phyloP scores from a whole-genome alignment of 1,140 invertebrate genomes.

The Triops cancriformis region DNA sequence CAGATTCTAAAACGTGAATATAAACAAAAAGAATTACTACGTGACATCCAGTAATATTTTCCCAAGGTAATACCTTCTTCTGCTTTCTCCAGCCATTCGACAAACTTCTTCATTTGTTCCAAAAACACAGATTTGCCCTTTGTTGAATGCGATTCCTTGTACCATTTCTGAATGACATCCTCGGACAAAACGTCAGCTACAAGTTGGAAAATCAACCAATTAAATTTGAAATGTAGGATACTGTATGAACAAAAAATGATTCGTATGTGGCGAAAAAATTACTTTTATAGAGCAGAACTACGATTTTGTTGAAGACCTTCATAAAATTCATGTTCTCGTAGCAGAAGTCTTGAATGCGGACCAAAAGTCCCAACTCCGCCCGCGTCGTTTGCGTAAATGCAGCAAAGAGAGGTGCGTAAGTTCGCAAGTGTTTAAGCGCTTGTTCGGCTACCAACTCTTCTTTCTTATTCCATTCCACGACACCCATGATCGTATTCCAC shows the following conservation, averaged over 20 bases:
- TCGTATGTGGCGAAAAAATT: slow-evolving; percentile 34
- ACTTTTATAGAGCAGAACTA: slow-evolving; percentile 92
- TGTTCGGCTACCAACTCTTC: slow-evolving; percentile 92
- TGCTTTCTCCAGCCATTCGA: slow-evolving; percentile 93
- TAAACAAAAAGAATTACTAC: slow-evolving; percentile 27
- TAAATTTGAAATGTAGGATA: neutral
- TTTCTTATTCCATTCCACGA: slow-evolving; percentile 96
- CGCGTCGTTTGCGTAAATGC: slow-evolving; percentile 74
- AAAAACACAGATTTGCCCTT: slow-evolving; percentile 96
- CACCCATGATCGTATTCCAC: slow-evolving; percentile 87
- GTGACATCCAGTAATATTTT: neutral
- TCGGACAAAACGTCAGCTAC: slow-evolving; percentile 75
- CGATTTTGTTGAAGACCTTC: slow-evolving; percentile 95
- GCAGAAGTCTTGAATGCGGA: slow-evolving; percentile 92
- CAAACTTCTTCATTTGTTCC: slow-evolving; percentile 93
- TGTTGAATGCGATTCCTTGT: slow-evolving; percentile 78
- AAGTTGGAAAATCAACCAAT: slow-evolving; percentile 33
- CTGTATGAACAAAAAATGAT: neutral
- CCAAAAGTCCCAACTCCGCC: slow-evolving; percentile 75
- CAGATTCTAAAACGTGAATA: slow-evolving; percentile 31
- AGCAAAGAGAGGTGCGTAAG: slow-evolving; percentile 72
- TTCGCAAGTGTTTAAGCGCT: slow-evolving; percentile 78
- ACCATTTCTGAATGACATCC: slow-evolving; percentile 88
- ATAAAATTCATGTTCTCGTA: slow-evolving; percentile 99
- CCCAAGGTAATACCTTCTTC: slow-evolving; percentile 59